phyloP scores from a whole-genome alignment of 1,140 invertebrate genomes.

The Nomia melanderi region DNA sequence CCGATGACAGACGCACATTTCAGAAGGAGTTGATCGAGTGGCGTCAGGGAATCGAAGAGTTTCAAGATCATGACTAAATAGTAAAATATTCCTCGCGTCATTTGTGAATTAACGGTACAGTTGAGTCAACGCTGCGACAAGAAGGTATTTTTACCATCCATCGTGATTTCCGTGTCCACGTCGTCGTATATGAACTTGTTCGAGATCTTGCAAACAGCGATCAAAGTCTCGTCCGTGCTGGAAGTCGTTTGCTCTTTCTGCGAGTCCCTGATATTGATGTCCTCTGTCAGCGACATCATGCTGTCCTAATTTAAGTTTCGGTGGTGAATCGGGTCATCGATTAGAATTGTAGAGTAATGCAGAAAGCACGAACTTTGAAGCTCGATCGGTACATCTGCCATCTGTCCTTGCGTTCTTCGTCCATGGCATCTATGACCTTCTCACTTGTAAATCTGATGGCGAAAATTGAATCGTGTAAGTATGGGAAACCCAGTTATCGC shows the following conservation, averaged over 20 bases:
- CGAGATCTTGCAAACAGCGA: conserved; percentile 68
- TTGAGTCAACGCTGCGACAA: no score
- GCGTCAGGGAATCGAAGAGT: conserved; percentile 82
- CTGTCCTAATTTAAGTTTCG: conserved; percentile 20
- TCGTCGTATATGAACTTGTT: conserved; percentile 68
- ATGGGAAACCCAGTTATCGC: no score
- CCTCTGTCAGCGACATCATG: not conserved
- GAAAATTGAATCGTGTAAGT: no score
- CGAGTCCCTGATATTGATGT: rapidly evolving
- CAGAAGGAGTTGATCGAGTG: conserved; percentile 83
- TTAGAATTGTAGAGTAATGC: not conserved
- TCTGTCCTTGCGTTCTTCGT: conserved; percentile 44
- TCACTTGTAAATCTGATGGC: no score
- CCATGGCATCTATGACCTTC: not conserved
- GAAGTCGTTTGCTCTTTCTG: not conserved
- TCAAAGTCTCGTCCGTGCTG: conserved; percentile 6
- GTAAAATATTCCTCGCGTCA: not conserved
- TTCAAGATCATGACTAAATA: conserved; percentile 82
- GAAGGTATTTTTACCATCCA: conserved; percentile 70
- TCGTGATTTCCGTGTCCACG: conserved; percentile 71
- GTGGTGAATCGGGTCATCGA: not conserved
- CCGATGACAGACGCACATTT: conserved; percentile 84
- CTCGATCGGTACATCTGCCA: conserved; percentile 76
- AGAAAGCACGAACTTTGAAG: conserved; percentile 64
- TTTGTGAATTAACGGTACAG: not conserved